A percentile compares a stretch with the other conserved stretches of the same genome.
Evolutionary conservation across 2,888 invertebrate genomes (phyloP).

Genomic region (Tenthredo scrophulariae): DNA sequence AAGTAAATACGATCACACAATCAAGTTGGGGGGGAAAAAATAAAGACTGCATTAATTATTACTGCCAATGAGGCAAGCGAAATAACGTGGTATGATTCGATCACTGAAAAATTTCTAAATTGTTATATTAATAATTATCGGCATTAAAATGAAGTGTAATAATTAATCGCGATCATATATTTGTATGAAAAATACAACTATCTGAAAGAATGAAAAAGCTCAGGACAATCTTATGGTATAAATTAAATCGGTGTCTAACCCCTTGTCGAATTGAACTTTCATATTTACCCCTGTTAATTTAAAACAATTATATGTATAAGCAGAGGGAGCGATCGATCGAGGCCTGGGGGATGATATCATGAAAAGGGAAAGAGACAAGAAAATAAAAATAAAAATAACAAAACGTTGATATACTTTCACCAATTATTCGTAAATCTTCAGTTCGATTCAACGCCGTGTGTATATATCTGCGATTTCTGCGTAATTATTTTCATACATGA

Average conservation of each 20-base stretch:
- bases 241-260: neutral
- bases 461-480: neutral
- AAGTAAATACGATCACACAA: neutral
- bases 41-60: neutral
- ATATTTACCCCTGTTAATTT: neutral
- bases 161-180: too few relatives aligned
- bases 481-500: neutral
- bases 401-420: neutral
- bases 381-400: neutral
- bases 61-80: neutral
- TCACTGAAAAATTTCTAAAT: neutral
- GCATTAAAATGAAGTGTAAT: neutral
- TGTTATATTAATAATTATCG: neutral
- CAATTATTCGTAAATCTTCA: neutral
- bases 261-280: neutral
- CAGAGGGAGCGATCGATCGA: neutral
- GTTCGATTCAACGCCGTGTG: neutral
- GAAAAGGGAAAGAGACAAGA: neutral
- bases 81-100: neutral
- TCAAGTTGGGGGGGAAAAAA: neutral
- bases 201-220: neutral
- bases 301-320: neutral
- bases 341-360: neutral
- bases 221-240: neutral
- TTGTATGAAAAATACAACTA: too few relatives aligned